A percentile compares a stretch with the other conserved stretches of the same genome.
These are phyloP conservation scores for Stomatorhinus walkeri DNA, from an alignment of 2,797 vertebrate genomes.

Conservation along the genomic window DNA sequence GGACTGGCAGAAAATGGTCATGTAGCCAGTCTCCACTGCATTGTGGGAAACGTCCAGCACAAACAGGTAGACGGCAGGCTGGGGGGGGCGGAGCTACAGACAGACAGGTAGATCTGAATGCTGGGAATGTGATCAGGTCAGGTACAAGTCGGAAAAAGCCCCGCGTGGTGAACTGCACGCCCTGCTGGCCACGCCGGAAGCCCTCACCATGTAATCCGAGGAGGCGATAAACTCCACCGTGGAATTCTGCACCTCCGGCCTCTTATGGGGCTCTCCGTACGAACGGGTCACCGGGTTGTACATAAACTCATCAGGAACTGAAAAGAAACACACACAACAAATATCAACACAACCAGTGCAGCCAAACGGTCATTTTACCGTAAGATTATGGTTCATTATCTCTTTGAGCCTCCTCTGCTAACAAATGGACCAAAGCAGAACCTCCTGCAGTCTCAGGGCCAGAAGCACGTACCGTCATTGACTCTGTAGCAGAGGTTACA, in stretches of 20 bases:
- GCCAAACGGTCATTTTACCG: not conserved
- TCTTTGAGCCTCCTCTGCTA: not conserved
- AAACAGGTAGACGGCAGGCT: conserved; percentile 91
- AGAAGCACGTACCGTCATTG: conserved; percentile 75
- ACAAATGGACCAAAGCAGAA: not conserved
- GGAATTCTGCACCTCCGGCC: conserved; percentile 91
- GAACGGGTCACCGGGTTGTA: conserved; percentile 93
- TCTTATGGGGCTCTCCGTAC: conserved; percentile 91
- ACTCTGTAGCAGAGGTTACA: conserved; percentile 95
- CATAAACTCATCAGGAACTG: conserved; percentile 98
- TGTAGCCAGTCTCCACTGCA: conserved; percentile 87
- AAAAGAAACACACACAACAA: not conserved
- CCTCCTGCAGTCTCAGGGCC: not conserved
- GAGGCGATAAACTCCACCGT: conserved; percentile 97
- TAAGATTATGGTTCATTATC: not conserved
- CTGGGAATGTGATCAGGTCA: not conserved
- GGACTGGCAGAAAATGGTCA: conserved; percentile 80
- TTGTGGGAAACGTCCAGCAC: conserved; percentile 93
- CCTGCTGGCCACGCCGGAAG: not conserved
- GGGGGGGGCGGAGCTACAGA: conserved; percentile 85
- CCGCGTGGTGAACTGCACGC: not conserved
- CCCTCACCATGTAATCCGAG: conserved; percentile 91
- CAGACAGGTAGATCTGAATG: conserved; percentile 19
- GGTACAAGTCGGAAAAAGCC: not conserved
- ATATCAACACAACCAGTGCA: not conserved